phyloP scores from a whole-genome alignment of 2,888 invertebrate genomes.

The Pseudococcus jackbeardsleyi region DNA sequence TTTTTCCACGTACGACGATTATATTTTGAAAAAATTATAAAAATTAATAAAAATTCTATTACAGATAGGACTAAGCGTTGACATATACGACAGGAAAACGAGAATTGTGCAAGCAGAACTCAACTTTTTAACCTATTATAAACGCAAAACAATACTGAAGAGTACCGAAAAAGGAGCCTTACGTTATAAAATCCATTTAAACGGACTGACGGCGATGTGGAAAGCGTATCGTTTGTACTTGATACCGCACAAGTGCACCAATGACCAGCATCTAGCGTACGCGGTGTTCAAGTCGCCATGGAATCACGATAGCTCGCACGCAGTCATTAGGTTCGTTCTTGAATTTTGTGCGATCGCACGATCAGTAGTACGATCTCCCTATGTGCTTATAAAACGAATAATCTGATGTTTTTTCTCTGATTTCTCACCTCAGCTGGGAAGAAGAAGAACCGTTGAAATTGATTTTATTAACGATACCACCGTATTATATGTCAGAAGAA shows the following conservation, averaged over 20 bases:
- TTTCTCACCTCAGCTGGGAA: constrained; percentile 25
- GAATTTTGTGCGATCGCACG: too few species aligned
- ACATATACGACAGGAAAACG: constrained; percentile 43
- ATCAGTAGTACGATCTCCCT: too few species aligned
- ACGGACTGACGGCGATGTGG: constrained; percentile 50
- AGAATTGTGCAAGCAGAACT: constrained; percentile 17
- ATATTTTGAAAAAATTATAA: too few species aligned
- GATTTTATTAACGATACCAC: constrained; percentile 56
- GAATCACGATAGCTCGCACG: constrained; percentile 61
- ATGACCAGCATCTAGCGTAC: constrained; percentile 27
- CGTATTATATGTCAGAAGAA: neutral
- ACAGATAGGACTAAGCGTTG: constrained; percentile 45
- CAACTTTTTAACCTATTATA: constrained; percentile 34
- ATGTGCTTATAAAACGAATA: neutral
- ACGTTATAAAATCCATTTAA: constrained; percentile 34
- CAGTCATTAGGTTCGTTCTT: constrained; percentile 31
- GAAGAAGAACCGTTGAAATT: constrained; percentile 50
- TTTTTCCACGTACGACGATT: too few species aligned
- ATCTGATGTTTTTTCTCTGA: too few species aligned
- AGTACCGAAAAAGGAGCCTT: constrained; percentile 54
- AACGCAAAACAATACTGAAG: constrained; percentile 36
- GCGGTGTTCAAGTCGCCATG: constrained; percentile 60
- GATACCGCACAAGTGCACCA: constrained; percentile 46
- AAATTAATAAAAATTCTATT: neutral
- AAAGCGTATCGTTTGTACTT: constrained; percentile 54